These are phyloP conservation scores for Pteromalus puparum DNA, from an alignment of 1,140 invertebrate genomes.

Conservation along the genomic window DNA sequence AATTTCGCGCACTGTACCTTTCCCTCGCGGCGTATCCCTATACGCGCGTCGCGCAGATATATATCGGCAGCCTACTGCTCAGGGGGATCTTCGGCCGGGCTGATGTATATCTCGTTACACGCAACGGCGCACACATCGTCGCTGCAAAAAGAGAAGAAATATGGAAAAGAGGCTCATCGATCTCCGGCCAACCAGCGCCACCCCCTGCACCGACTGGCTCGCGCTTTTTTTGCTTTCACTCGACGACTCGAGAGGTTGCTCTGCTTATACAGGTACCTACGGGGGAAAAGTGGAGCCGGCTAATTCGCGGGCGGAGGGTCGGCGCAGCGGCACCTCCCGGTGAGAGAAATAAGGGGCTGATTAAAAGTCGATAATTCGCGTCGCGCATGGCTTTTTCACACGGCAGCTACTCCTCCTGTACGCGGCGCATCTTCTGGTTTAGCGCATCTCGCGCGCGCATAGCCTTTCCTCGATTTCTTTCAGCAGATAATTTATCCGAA, in stretches of 20 bases:
- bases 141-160: neutral
- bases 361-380: conserved; percentile 16
- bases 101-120: conserved; percentile 37
- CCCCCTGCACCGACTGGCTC: neutral
- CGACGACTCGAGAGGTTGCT: conserved; percentile 6
- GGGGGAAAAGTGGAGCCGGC: neutral
- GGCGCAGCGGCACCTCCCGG: neutral
- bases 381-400: no score
- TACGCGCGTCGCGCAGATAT: neutral
- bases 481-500: no score
- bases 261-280: neutral
- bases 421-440: no score
- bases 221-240: neutral
- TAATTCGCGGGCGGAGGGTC: neutral
- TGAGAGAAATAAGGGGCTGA: neutral
- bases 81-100: neutral
- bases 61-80: neutral
- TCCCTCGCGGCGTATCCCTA: neutral
- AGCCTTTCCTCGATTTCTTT: no score
- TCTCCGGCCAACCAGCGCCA: neutral
- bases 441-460: no score
- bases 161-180: conserved; percentile 34
- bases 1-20: conserved; percentile 52
- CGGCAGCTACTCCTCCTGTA: no score
- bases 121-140: conserved; percentile 34